A percentile compares a stretch with the other conserved stretches of the same genome.
These are phyloP conservation scores for Pammene aurita DNA, from an alignment of 2,888 invertebrate genomes.

Conservation along the genomic window DNA sequence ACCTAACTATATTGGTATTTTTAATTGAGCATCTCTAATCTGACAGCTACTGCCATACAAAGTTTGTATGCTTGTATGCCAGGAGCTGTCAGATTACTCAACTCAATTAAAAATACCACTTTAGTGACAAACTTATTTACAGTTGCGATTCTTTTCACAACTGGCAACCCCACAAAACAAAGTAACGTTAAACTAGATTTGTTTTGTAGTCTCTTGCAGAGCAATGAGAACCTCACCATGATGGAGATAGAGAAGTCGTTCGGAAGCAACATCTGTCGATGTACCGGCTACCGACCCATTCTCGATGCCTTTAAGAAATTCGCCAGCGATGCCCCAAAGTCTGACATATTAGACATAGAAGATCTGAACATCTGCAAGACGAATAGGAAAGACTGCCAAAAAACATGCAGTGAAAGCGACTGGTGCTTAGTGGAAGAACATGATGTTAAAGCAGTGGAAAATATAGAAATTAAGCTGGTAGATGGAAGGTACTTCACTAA, in stretches of 20 bases:
- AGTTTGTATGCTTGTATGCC: too few relatives aligned
- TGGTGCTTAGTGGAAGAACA: slow-evolving; percentile 62
- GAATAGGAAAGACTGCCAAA: slow-evolving; percentile 51
- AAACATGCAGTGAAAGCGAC: slow-evolving; percentile 49
- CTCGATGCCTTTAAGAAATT: slow-evolving; percentile 85
- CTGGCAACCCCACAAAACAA: too few relatives aligned
- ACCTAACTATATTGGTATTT: too few relatives aligned
- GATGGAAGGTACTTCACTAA: slow-evolving; percentile 80
- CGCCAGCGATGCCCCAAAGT: slow-evolving; percentile 72
- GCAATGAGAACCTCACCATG: slow-evolving; percentile 76
- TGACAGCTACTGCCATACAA: too few relatives aligned
- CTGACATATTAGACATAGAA: slow-evolving; percentile 61
- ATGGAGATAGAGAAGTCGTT: slow-evolving; percentile 87
- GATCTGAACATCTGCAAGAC: slow-evolving; percentile 60
- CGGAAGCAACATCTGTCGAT: slow-evolving; percentile 88
- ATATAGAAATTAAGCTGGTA: slow-evolving; percentile 58
- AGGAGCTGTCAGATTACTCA: too few relatives aligned
- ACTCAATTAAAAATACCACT: too few relatives aligned
- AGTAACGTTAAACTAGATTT: too few relatives aligned
- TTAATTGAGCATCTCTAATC: too few relatives aligned
- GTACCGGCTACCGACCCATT: slow-evolving; percentile 87
- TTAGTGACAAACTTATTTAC: too few relatives aligned
- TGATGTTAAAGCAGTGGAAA: slow-evolving; percentile 48
- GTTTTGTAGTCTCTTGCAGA: slow-evolving; percentile 49
- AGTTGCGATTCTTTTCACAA: too few relatives aligned